Conservation (phyloP, 2,888 invertebrate species). For the Orthonychiurus folsomi region DNA sequence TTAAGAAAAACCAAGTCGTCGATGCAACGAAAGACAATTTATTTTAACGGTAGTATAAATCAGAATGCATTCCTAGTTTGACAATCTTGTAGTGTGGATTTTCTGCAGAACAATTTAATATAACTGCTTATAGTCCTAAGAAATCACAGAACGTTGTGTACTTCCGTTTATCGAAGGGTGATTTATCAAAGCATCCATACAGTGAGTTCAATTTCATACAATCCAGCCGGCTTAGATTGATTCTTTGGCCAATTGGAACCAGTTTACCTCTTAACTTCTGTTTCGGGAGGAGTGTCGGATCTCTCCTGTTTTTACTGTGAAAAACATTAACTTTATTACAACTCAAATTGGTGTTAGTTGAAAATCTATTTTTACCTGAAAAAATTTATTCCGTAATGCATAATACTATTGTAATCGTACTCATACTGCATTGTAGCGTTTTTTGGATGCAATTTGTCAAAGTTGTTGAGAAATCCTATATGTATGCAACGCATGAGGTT, state of each 20-base stretch:
- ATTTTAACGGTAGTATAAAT: no score
- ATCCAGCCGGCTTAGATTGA: conserved; percentile 56
- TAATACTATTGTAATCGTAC: conserved; percentile 68
- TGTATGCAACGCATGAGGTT: no score
- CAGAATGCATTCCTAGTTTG: no score
- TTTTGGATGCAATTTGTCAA: conserved; percentile 55
- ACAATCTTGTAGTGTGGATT: no score
- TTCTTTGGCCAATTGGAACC: conserved; percentile 53
- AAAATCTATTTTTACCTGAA: conserved; percentile 47
- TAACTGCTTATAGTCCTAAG: conserved; percentile 47
- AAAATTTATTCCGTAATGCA: conserved; percentile 65
- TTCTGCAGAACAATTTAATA: no score
- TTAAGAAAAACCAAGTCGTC: no score
- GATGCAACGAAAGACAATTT: no score
- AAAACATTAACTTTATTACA: conserved; percentile 8
- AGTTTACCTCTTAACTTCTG: conserved; percentile 47
- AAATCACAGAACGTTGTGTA: conserved; percentile 52
- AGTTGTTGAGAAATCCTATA: conserved; percentile 56
- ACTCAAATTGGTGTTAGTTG: background rate
- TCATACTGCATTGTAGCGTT: conserved; percentile 59
- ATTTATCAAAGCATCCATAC: conserved; percentile 54
- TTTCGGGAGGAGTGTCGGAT: conserved; percentile 55
- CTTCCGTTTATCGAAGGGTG: conserved; percentile 46
- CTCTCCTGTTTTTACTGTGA: conserved; percentile 52
- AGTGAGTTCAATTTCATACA: conserved; percentile 60